Evolutionary conservation across 2,797 vertebrate genomes (phyloP), one percentile per base, ranked within the genome.

Genomic region (Notamacropus eugenii): DNA sequence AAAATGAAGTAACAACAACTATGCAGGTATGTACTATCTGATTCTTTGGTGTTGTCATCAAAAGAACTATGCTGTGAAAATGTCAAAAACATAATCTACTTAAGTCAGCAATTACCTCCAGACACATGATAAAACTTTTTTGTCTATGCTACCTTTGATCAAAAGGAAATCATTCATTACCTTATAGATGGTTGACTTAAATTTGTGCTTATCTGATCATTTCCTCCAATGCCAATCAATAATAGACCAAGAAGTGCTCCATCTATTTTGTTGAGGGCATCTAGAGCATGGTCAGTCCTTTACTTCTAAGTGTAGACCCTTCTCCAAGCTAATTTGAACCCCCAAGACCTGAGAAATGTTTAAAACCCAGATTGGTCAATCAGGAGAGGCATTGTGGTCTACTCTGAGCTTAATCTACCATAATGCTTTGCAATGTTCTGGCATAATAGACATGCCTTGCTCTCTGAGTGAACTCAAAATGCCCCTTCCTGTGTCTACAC

Each of bases 1-100:
- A 58, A 58, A 58, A 58, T 58, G 27, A 96, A 54, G 16, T 31
- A 95, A 92, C 97, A 94, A 96, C 96, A 97, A 94, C 92, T 97
- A 97, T 96, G 93, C 93, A 94, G 93, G 96, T 95, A 95, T 16
- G 94, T 5, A n/a, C 11, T 87, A 55, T 94, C 82, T 97, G 93
- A 95, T 54, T 98, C 94, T 97, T 96, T 97, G 96, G 96, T 97
- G 55, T 94, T 96, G 55, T 94, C 92, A 97, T 94, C 46, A 54
- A 94, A 91, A n/a, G 50, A 97, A 95, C 58, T 54, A 92, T 24
- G 22, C 57, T 13, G 46, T 62, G 22, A 57, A 59, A 67, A 74
- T 59, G 1, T 92, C n/a, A 34, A 56, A 50, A 82, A 29, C 28
- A 28, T 40, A 55, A 34, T 91, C 54, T 97, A 56, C 54, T 90